Base-by-base conservation (phyloP, 2,797 vertebrate genomes). In the Remorina albescens region DNA sequence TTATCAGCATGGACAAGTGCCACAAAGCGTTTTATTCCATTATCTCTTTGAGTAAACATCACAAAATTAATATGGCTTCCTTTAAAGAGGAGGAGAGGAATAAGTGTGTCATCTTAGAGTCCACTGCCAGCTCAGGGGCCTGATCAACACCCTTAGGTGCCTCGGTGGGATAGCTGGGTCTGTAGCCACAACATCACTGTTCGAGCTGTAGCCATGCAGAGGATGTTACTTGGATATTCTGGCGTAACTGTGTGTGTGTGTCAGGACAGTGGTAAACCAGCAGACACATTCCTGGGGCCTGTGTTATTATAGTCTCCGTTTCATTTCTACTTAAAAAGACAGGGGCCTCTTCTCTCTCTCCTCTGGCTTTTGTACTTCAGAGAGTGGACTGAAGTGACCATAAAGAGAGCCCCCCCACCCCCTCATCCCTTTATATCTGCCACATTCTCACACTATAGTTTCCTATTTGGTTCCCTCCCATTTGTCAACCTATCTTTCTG, bases 291-390 rank as follows among this genome's bases (percentile, higher is more conserved):
- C 88, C 82, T 81, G 28, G 59, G 21, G 54, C 58, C 74, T 60
- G 72, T 56, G 12, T 89, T 87, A 78, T 84, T 82, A 82, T 80
- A 80, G 75, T 82, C 81, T 82, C 74, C 64, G 67, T 85, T 89
- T 80, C 67, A 83, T 82, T 74, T 79, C 53, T 74, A 42, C 77
- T 74, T 65, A 80, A 86, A 76, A 21, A 78, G 74, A 82, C 63
- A 36, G 23, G 26, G 78, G 66, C 70, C 71, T 78, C 50, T 34
- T 69, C 50, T 78, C 67, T 75, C 67, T 79, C 58, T 67, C 65
- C 54, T 70, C 76, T 66, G 63, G 34, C 61, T 70, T 72, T 87
- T 80, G 74, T 74, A 25, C 56, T 59, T 19, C 61, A 61, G 56
- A 8, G 21, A 81, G 65, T 60, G 59, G 54, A 76, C 21, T 60